These are phyloP conservation scores for Trichogramma pretiosum DNA, from an alignment of 1,140 invertebrate genomes.

Conservation along the genomic window DNA sequence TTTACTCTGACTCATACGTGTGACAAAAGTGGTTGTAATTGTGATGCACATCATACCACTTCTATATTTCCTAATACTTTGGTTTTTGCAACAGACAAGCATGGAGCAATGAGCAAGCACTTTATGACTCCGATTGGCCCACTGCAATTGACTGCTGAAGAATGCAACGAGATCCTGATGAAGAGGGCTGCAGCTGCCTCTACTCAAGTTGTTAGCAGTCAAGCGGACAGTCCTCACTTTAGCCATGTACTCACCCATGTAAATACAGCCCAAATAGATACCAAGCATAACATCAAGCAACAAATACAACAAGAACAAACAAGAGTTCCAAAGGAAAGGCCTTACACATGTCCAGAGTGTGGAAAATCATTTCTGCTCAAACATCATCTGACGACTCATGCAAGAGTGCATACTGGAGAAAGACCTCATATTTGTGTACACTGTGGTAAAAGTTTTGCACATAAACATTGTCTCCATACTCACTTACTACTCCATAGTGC, in stretches of 20 bases:
- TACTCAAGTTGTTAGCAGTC: slow-evolving; percentile 35
- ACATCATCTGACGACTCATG: slow-evolving; percentile 72
- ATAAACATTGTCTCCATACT: slow-evolving; percentile 75
- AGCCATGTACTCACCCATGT: slow-evolving; percentile 44
- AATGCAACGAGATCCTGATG: slow-evolving; percentile 69
- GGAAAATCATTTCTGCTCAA: slow-evolving; percentile 75
- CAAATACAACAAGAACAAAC: slow-evolving; percentile 53
- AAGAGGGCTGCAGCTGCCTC: slow-evolving; percentile 50
- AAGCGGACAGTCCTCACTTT: slow-evolving; percentile 44
- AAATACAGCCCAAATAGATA: slow-evolving; percentile 47
- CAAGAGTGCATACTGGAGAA: slow-evolving; percentile 70
- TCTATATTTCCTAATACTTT: slow-evolving; percentile 39
- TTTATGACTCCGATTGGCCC: slow-evolving; percentile 61
- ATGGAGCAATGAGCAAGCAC: slow-evolving; percentile 43
- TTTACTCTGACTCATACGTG: slow-evolving; percentile 34
- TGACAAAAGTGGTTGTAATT: slow-evolving; percentile 41
- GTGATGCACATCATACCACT: slow-evolving; percentile 37
- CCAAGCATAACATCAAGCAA: slow-evolving; percentile 48
- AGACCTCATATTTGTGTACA: slow-evolving; percentile 73
- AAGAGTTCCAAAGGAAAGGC: slow-evolving; percentile 58
- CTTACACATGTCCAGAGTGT: slow-evolving; percentile 71
- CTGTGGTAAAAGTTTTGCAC: slow-evolving; percentile 78
- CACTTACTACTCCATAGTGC: slow-evolving; percentile 72
- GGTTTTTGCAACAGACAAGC: slow-evolving; percentile 42
- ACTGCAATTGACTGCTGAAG: slow-evolving; percentile 62